These are phyloP conservation scores for Muscina levida DNA, from an alignment of 2,888 invertebrate genomes.

Conservation along the genomic window DNA sequence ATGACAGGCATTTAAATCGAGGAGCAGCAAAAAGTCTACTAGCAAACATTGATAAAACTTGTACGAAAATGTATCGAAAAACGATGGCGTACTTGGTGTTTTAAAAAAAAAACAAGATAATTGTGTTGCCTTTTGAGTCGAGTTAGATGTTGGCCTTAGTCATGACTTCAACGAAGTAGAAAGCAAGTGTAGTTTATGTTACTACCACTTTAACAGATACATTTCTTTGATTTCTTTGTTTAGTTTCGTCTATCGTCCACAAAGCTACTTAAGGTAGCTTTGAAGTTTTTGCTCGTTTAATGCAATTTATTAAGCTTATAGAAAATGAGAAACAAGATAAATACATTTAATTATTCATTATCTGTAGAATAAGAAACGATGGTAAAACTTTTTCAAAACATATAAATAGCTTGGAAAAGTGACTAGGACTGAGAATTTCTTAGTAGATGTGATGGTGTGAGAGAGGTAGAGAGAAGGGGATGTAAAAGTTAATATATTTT, in stretches of 20 bases:
- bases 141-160: neutral
- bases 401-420: neutral
- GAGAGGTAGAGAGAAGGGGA: too few relatives aligned
- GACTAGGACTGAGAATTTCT: too few relatives aligned
- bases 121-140: neutral
- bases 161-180: neutral
- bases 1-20: neutral
- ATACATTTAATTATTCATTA: constrained; percentile 63
- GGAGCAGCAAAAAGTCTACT: too few relatives aligned
- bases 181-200: neutral
- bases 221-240: neutral
- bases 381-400: neutral
- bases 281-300: constrained; percentile 33
- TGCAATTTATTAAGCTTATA: constrained; percentile 60
- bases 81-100: too few relatives aligned
- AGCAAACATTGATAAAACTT: too few relatives aligned
- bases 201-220: neutral
- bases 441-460: too few relatives aligned
- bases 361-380: too few relatives aligned
- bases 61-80: too few relatives aligned
- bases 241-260: neutral
- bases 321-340: constrained; percentile 57
- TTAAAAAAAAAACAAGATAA: neutral
- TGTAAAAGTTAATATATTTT: too few relatives aligned
- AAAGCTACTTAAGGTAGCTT: neutral